Base-by-base conservation (phyloP, 2,797 vertebrate species). In the Sebastes reedi region DNA sequence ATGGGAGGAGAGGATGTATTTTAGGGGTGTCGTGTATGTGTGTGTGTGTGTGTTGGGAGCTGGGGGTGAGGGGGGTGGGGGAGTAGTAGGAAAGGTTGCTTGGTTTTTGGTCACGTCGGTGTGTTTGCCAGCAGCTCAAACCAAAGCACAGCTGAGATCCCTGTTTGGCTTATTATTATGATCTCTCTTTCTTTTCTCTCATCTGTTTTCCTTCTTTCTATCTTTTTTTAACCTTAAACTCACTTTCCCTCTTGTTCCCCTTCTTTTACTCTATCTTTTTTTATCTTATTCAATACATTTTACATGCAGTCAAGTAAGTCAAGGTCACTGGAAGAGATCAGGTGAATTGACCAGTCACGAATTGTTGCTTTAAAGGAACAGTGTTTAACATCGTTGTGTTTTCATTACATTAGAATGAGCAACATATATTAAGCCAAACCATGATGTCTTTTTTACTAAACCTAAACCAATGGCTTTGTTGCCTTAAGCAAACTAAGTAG, bases 71-170 rank as follows among this genome's bases (percentile, higher is more conserved):
- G 20, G 46, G 1, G 68, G 32, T 12, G 46, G 29, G 3, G 6
- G 2, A 20, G 16, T 27, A 8, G 68, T 18, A 32, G 82, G 75
- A 66, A 46, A 81, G 77, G 66, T 55, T 1, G 1, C 59, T 82
- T 36, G 72, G 78, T 81, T 90, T 82, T 67, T 46, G 80, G 79
- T 84, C 72, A 78, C 32, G 36, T 83, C 24, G 36, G 73, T 73
- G 75, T 59, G 61, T 81, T 83, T 83, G 69, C 65, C 80, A 79
- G 73, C 52, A 79, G 74, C 72, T 50, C 12, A 88, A 81, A 85
- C 72, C 77, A 27, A 82, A 76, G 61, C 64, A 56, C 62, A 81
- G 79, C 79, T 80, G 78, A 76, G 68, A 74, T 75, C 29, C 55
- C 68, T 77, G 12, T 64, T 78, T 65, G 52, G 29, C 73, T 81